Evolutionary conservation across 1,140 invertebrate species (phyloP).

Genomic region (Aleiodes sp.): DNA sequence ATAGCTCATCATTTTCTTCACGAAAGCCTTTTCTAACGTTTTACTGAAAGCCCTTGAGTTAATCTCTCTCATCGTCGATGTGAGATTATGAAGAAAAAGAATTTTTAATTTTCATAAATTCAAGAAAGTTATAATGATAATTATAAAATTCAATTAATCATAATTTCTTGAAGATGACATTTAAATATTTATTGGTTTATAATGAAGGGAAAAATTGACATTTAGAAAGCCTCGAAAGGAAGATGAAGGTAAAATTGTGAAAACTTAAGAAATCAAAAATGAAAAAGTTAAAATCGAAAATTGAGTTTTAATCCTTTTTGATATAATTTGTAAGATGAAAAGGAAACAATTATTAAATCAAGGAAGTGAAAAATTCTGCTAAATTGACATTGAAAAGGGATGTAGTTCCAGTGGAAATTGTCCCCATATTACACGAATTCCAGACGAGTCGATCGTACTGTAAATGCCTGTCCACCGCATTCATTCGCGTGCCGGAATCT

Average conservation of each 20-base stretch:
- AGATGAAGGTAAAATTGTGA: too few relatives aligned
- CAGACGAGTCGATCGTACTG: conserved; percentile 9
- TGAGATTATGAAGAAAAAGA: conserved; percentile 19
- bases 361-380: background rate
- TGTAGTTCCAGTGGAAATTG: conserved; percentile 12
- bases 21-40: background rate
- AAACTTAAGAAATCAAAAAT: too few relatives aligned
- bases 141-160: background rate
- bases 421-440: conserved; percentile 20
- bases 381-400: conserved; percentile 18
- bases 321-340: too few relatives aligned
- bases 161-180: background rate
- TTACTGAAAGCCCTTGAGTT: background rate
- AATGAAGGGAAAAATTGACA: background rate
- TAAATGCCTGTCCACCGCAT: conserved; percentile 15
- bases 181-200: background rate
- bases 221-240: background rate
- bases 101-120: conserved; percentile 17
- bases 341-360: too few relatives aligned
- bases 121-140: background rate
- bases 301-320: too few relatives aligned
- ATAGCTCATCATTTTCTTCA: conserved; percentile 22
- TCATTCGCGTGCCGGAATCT: conserved; percentile 23
- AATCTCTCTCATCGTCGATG: conserved; percentile 11
- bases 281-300: too few relatives aligned